Base-by-base conservation (phyloP, 1,140 invertebrate species). In the Rhynchophorus ferrugineus region DNA sequence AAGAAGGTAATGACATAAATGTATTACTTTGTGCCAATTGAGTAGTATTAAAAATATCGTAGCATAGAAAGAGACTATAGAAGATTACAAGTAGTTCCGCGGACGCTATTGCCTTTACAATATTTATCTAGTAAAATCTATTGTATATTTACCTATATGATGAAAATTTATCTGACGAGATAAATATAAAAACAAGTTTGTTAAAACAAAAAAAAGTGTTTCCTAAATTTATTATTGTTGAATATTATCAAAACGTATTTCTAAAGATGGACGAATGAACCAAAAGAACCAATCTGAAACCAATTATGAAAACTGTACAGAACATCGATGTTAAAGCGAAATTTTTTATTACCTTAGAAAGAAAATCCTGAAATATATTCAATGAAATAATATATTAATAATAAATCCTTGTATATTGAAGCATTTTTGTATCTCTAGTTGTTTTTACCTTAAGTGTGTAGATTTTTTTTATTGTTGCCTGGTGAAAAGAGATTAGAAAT, bases 401-500 rank as follows among this genome's bases (percentile, higher is more conserved):
- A 22, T 33, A 48, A 54, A 42, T 48, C 46, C 49, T 49, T 55
- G 53, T 49, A 55, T 49, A 55, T 44, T 47, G 33, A 33, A 54
- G 47, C 45, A 55, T 49, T 55, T 55, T 55, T 55, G 46, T 55
- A 55, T 49, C 44, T 55, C 45, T 55, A 55, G 53, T 55, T 55
- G 53, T 55, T 55, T 55, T 55, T 55, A 55, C 46, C 45, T 49
- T 55, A 44, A 55, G 53, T 55, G 53, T 55, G 47, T 49, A 54
- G 52, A 54, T 21, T 44, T 37, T 37, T 54, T 54, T 54, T 41
- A 48, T 54, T 48, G 44, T 48, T 54, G 45, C 52, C 52, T 48
- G 37, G 48, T 43, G 18, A 44, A 41, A 42, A 42, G 24, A 52
- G 2, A 24, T 48, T 48, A 48, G 45, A 17, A 35, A 34, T 37